A percentile compares a stretch with the other conserved stretches of the same genome.
Evolutionary conservation across 2,888 invertebrate genomes (phyloP).

Genomic region (Syritta pipiens): DNA sequence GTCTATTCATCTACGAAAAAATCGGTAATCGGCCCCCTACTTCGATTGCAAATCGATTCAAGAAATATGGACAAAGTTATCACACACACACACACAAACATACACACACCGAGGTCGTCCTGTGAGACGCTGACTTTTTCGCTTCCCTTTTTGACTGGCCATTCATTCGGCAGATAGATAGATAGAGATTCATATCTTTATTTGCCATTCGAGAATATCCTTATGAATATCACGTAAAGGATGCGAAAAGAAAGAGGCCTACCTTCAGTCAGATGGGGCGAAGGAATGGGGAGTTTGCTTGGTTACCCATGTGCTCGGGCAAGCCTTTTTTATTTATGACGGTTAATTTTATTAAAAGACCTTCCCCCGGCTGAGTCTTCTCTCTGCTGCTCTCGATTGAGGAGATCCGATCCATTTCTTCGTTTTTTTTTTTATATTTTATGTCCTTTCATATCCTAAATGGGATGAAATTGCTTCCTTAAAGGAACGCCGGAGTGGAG

Average conservation of each 20-base stretch:
- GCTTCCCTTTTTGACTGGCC: conserved; percentile 44
- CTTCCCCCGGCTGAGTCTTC: conserved; percentile 32
- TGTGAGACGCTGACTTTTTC: conserved; percentile 50
- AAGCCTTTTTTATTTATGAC: conserved; percentile 69
- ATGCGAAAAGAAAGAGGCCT: conserved; percentile 33
- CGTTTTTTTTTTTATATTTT: conserved; percentile 54
- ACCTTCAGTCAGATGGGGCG: conserved; percentile 37
- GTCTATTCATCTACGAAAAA: conserved; percentile 66
- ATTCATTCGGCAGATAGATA: conserved; percentile 47
- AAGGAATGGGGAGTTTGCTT: neutral
- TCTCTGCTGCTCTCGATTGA: neutral
- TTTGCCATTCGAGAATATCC: conserved; percentile 68
- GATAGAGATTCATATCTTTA: conserved; percentile 68
- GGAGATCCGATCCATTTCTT: neutral
- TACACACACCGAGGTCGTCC: neutral
- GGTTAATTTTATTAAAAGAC: conserved; percentile 69
- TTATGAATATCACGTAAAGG: conserved; percentile 68
- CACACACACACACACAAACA: neutral
- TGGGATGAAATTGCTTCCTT: conserved; percentile 69
- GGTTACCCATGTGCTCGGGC: conserved; percentile 31
- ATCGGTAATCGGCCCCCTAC: conserved; percentile 52
- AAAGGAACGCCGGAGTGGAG: conserved; percentile 21
- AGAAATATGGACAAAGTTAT: conserved; percentile 55
- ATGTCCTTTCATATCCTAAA: conserved; percentile 69
- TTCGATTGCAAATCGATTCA: conserved; percentile 37